A percentile compares a stretch with the other conserved stretches of the same genome.
These are phyloP conservation scores for Sisor rabdophorus DNA, from an alignment of 2,113 vertebrate genomes.

Conservation along the genomic window DNA sequence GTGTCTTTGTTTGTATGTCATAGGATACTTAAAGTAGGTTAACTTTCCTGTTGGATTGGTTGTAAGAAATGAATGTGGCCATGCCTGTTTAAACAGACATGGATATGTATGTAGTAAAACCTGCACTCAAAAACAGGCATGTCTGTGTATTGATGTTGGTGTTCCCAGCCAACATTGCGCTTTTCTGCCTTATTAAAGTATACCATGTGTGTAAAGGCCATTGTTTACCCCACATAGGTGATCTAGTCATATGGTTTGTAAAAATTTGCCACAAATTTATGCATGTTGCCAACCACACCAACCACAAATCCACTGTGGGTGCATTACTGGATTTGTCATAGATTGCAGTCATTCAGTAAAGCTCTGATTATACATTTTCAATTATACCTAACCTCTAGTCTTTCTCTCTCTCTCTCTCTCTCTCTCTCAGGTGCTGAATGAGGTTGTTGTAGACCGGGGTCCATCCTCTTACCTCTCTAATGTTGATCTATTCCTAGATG, in stretches of 20 bases:
- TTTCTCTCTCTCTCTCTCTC: not conserved
- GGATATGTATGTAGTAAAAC: not conserved
- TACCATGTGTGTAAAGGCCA: not conserved
- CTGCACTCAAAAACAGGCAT: too few relatives aligned
- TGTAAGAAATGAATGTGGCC: not conserved
- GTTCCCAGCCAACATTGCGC: not conserved
- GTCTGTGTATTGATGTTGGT: not conserved
- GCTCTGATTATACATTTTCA: not conserved
- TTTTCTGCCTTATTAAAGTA: not conserved
- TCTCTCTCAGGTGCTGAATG: constrained; percentile 70
- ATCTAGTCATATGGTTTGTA: not conserved
- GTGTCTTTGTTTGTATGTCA: not conserved
- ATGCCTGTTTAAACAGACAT: not conserved
- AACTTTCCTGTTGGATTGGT: constrained; percentile 2
- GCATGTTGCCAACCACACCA: too few relatives aligned
- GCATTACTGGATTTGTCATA: not conserved
- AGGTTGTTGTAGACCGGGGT: constrained; percentile 77
- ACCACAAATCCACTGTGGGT: too few relatives aligned
- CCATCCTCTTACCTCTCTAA: constrained; percentile 79
- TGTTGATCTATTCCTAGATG: constrained; percentile 75
- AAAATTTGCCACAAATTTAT: not conserved
- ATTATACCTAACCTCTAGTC: not conserved
- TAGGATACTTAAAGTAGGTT: not conserved
- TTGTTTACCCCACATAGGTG: not conserved
- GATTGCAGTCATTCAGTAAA: not conserved